Evolutionary conservation across 2,797 vertebrate species (phyloP), one percentile per base, ranked within the genome.

Genomic region (Hippoglossus hippoglossus): DNA sequence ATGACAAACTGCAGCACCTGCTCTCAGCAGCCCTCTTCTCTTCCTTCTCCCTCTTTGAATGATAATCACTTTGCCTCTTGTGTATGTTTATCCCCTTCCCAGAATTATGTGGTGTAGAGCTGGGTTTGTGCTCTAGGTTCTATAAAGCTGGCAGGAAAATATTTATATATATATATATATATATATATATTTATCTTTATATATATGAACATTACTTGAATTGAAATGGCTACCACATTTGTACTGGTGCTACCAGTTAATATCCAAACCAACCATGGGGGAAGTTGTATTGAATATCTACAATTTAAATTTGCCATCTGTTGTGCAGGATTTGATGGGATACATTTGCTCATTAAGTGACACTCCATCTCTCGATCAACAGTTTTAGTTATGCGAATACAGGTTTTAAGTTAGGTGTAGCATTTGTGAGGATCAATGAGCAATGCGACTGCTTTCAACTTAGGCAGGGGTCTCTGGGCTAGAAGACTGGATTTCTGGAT

Each of bases 391-490:
- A 3, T 51, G 49, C 4, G 12, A 21, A 21, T 21, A 12, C 8
- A 57, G 26, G 2, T 7, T 11, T 44, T 39, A 24, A 41, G 39
- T 41, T 41, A 41, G 39, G 3, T 12, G 2, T 16, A 41, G 11
- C 39, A 41, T 41, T 41, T 41, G 39, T 15, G 5, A 44, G 41
- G 15, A 18, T 44, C 41, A 44, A 44, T 44, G 41, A 41, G 4
- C 41, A 15, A 44, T 13, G 41, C 15, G 3, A 15, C n/a, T 18
- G 44, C 50, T 72, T 74, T 53, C 10, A 71, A 53, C 31, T 34
- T 21, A 15, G 16, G 7, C n/a, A 16, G 15, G 7, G 19, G 10
- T n/a, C 15, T 53, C 13, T 66, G 63, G 47, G 10, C 12, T 52
- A 3, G 3, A 34, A 55, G 5, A 1, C 41, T 21, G 52, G 19